Conservation (phyloP, 2,113 vertebrate genomes). For the Cromileptes altivelis region DNA sequence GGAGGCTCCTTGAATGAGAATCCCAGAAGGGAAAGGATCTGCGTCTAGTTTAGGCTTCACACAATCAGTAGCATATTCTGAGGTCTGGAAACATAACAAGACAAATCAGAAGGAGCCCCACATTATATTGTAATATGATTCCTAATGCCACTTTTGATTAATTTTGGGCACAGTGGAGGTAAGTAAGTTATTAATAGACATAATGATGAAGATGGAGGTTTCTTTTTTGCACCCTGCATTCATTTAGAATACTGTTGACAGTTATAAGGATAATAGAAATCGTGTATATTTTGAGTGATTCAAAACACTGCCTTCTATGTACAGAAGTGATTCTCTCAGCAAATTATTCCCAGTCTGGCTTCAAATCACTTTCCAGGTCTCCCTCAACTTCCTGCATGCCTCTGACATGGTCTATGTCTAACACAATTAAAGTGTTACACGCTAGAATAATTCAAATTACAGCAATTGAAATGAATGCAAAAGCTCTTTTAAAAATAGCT, state of each 20-base stretch:
- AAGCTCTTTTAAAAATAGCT: slow-evolving; percentile 87
- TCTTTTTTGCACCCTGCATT: not conserved
- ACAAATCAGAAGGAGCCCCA: slow-evolving; percentile 27
- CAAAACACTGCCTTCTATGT: slow-evolving; percentile 63
- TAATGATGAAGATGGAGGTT: not conserved
- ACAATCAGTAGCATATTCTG: slow-evolving; percentile 50
- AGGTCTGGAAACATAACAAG: slow-evolving; percentile 47
- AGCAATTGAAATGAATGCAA: slow-evolving; percentile 90
- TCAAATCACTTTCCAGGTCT: slow-evolving; percentile 91
- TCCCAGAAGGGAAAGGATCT: slow-evolving; percentile 41
- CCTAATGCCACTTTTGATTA: slow-evolving; percentile 54
- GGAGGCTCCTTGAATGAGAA: slow-evolving; percentile 55
- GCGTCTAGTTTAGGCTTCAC: slow-evolving; percentile 40
- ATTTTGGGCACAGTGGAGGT: slow-evolving; percentile 31
- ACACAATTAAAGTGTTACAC: slow-evolving; percentile 96
- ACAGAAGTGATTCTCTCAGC: slow-evolving; percentile 69
- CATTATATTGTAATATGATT: slow-evolving; percentile 56
- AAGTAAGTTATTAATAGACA: slow-evolving; percentile 40
- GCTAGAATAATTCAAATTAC: slow-evolving; percentile 97
- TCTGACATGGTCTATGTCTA: slow-evolving; percentile 96
- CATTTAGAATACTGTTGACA: not conserved
- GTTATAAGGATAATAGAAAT: not conserved
- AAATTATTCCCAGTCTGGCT: slow-evolving; percentile 86
- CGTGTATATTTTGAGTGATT: slow-evolving; percentile 14
- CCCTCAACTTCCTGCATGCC: slow-evolving; percentile 89